Percentiles rank a stretch among this genome's conserved stretches.
Evolutionary conservation across 2,888 invertebrate species (phyloP).

Genomic region (Gastrophysa polygoni): DNA sequence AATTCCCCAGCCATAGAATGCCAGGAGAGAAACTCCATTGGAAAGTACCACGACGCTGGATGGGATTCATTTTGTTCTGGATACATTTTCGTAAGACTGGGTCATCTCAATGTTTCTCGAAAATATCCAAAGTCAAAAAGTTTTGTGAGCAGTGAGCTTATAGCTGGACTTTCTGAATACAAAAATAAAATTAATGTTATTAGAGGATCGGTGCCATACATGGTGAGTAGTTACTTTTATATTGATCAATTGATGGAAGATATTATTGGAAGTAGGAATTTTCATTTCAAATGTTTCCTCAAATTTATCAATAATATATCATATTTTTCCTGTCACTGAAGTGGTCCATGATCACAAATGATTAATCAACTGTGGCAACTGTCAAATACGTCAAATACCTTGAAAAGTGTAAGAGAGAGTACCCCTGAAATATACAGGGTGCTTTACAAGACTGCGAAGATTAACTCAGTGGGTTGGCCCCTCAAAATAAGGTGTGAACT

Average conservation of each 20-base stretch:
- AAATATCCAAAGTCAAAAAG: conserved; percentile 59
- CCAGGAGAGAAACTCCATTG: conserved; percentile 38
- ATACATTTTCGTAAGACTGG: conserved; percentile 71
- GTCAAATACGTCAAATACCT: too few relatives aligned
- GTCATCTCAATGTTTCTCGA: conserved; percentile 64
- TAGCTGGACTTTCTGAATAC: conserved; percentile 59
- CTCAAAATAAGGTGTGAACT: too few relatives aligned
- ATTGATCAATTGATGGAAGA: not conserved
- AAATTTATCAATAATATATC: too few relatives aligned
- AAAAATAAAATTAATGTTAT: conserved; percentile 68
- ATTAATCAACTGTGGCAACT: too few relatives aligned
- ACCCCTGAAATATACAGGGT: too few relatives aligned
- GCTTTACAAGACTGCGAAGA: too few relatives aligned
- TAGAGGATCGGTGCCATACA: conserved; percentile 62
- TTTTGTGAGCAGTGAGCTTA: conserved; percentile 62
- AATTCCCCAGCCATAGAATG: conserved; percentile 56
- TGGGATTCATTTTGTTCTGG: conserved; percentile 84
- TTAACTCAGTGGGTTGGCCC: too few relatives aligned
- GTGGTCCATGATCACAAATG: too few relatives aligned
- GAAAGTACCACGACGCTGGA: conserved; percentile 74
- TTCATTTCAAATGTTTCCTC: too few relatives aligned
- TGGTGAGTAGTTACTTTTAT: conserved; percentile 60
- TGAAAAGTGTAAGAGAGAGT: too few relatives aligned
- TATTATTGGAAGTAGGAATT: too few relatives aligned
- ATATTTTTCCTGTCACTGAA: too few relatives aligned